Evolutionary conservation across 2,113 vertebrate genomes (phyloP).

Genomic region (Murina feae): DNA sequence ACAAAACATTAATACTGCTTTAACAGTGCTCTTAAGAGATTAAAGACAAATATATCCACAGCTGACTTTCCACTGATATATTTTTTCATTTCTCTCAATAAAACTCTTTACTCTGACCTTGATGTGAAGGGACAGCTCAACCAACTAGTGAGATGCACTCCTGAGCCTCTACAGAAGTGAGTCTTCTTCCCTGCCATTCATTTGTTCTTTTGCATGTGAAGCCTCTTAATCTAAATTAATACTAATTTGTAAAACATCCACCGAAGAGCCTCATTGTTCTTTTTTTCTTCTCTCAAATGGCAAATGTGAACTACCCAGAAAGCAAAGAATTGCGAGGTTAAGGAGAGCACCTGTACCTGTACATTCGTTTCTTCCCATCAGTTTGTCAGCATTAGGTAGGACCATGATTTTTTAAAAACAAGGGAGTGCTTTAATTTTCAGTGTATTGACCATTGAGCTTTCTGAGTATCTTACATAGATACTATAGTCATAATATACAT

Average conservation of each 20-base stretch:
- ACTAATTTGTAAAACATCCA: constrained; percentile 35
- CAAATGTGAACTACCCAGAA: constrained; percentile 29
- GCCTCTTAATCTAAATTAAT: constrained; percentile 49
- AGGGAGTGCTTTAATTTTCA: not conserved
- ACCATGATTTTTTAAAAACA: not conserved
- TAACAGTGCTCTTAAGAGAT: not conserved
- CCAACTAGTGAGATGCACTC: not conserved
- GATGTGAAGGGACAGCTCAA: not conserved
- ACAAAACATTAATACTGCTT: constrained; percentile 17
- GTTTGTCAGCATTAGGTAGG: not conserved
- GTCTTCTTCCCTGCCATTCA: not conserved
- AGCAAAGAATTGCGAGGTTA: not conserved
- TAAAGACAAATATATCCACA: not conserved
- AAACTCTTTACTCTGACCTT: constrained; percentile 31
- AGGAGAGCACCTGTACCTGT: not conserved
- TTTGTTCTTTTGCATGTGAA: not conserved
- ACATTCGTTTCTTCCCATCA: not conserved
- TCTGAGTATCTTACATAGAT: not conserved
- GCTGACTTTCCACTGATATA: constrained; percentile 13
- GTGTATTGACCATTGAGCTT: not conserved
- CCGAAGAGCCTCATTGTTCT: not conserved
- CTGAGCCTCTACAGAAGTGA: not conserved
- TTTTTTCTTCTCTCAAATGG: constrained; percentile 44
- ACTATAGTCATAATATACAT: not conserved
- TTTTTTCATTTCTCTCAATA: not conserved